These are phyloP conservation scores for Hippocampus guttulatus DNA, from an alignment of 2,113 vertebrate genomes.

Conservation along the genomic window DNA sequence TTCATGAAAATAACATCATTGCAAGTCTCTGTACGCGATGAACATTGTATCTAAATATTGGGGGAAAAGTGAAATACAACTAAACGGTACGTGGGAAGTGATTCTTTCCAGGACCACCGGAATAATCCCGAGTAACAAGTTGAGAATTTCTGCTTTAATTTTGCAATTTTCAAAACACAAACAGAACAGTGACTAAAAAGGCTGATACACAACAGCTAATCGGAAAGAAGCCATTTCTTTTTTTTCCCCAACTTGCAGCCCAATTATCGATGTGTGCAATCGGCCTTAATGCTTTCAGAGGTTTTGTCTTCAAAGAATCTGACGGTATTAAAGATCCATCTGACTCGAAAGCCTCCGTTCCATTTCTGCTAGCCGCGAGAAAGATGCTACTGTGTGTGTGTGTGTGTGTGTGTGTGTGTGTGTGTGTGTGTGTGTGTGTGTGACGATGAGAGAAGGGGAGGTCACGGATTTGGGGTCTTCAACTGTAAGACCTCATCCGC, in stretches of 20 bases:
- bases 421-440: conserved; percentile 3
- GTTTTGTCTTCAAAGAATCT: conserved; percentile 55
- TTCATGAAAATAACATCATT: no score
- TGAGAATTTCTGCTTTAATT: no score
- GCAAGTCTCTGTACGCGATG: no score
- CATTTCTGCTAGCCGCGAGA: conserved; percentile 32
- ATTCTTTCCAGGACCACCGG: no score
- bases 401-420: neutral
- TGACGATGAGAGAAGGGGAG: neutral
- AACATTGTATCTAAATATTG: no score
- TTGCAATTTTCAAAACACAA: no score
- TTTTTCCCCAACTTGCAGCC: neutral
- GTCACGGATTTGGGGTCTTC: conserved; percentile 13
- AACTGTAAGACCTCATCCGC: conserved; percentile 17
- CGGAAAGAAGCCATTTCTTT: neutral
- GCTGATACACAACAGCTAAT: neutral
- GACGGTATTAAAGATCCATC: conserved; percentile 54
- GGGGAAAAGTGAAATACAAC: no score
- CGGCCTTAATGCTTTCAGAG: conserved; percentile 37
- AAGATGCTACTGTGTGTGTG: conserved; percentile 25
- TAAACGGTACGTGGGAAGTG: no score
- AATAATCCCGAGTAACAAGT: no score
- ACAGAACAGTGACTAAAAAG: neutral
- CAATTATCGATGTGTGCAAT: conserved; percentile 31
- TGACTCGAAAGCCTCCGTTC: conserved; percentile 25